A percentile compares a stretch with the other conserved stretches of the same genome.
Evolutionary conservation across 2,113 vertebrate species (phyloP).

Genomic region (Tautogolabrus adspersus): DNA sequence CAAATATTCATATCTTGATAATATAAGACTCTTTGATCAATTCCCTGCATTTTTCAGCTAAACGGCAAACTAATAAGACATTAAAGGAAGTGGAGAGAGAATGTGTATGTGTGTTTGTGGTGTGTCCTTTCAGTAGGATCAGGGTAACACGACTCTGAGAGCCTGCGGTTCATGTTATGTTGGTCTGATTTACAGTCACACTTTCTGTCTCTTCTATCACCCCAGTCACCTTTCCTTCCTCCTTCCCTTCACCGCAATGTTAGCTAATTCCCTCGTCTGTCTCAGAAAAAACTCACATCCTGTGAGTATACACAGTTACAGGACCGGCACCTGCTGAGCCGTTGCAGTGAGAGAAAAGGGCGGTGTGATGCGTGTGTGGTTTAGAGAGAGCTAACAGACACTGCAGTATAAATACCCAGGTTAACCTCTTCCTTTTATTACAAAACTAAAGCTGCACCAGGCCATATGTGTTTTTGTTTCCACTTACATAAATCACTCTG

Average conservation of each 20-base stretch:
- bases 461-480: background rate
- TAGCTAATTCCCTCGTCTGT: slow-evolving; percentile 66
- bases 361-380: slow-evolving; percentile 49
- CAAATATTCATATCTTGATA: background rate
- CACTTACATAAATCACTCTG: slow-evolving; percentile 48
- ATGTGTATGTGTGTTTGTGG: slow-evolving; percentile 6
- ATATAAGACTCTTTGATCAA: background rate
- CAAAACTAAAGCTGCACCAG: slow-evolving; percentile 53
- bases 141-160: slow-evolving; percentile 59
- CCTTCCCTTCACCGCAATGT: slow-evolving; percentile 58
- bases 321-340: slow-evolving; percentile 74
- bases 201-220: slow-evolving; percentile 42
- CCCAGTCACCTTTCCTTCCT: slow-evolving; percentile 30
- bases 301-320: slow-evolving; percentile 56
- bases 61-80: slow-evolving; percentile 6
- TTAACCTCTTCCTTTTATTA: slow-evolving; percentile 79
- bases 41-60: slow-evolving; percentile 1
- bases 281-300: slow-evolving; percentile 66
- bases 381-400: slow-evolving; percentile 71
- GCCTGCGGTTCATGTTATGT: slow-evolving; percentile 57
- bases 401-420: slow-evolving; percentile 53
- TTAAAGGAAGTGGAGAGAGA: background rate
- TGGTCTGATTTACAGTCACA: slow-evolving; percentile 68
- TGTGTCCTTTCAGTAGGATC: slow-evolving; percentile 52
- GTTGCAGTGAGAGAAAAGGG: slow-evolving; percentile 65